A percentile compares a stretch with the other conserved stretches of the same genome.
Conservation (phyloP, 2,888 invertebrate genomes). For the Hipparchia semele region DNA sequence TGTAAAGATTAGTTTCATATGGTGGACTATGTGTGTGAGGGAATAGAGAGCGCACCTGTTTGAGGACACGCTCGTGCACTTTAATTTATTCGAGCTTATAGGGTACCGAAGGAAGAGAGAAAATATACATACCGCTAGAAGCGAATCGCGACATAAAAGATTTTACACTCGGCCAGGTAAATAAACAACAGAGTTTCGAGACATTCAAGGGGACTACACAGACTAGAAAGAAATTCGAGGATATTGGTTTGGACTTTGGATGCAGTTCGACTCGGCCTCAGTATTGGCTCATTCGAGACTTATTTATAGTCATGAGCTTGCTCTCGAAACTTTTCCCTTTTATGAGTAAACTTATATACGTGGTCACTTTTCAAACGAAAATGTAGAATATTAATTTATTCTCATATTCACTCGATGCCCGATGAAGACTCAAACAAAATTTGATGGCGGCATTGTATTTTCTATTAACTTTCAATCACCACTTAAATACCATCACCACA, state of each 20-base stretch:
- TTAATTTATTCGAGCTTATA: too few relatives aligned
- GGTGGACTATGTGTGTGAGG: too few relatives aligned
- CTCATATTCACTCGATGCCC: neutral
- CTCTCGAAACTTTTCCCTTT: conserved; percentile 5
- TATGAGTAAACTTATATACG: neutral
- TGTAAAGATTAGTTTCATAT: too few relatives aligned
- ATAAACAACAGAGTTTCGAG: conserved; percentile 11
- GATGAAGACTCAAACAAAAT: too few relatives aligned
- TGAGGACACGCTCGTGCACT: too few relatives aligned
- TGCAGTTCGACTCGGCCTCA: neutral
- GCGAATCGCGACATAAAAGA: neutral
- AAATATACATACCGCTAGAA: neutral
- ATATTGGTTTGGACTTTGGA: conserved; percentile 21
- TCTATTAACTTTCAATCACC: too few relatives aligned
- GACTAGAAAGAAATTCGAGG: conserved; percentile 14
- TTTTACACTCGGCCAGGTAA: conserved; percentile 3
- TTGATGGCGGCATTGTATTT: too few relatives aligned
- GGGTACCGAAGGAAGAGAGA: too few relatives aligned
- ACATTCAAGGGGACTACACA: conserved; percentile 16
- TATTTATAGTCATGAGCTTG: conserved; percentile 27
- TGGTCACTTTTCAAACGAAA: neutral
- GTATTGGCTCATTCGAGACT: conserved; percentile 23
- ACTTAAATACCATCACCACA: too few relatives aligned
- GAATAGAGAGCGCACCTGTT: too few relatives aligned
- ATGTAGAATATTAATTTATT: neutral